Base-by-base conservation (phyloP, 2,113 vertebrate genomes). In the Prolemur simus region DNA sequence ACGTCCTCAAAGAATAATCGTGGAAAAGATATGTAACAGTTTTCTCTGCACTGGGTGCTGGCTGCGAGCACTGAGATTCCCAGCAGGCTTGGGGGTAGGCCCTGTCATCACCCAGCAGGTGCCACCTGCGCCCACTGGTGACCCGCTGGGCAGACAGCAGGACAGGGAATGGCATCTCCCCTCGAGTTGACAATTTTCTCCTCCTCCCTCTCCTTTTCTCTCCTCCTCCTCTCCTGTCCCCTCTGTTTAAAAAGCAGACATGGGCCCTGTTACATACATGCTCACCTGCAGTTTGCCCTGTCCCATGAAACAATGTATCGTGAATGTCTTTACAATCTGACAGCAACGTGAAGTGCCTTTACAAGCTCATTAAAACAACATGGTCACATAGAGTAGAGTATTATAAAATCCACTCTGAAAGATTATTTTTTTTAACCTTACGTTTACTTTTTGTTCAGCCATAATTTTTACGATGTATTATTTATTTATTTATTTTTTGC, bases 191-290 rank as follows among this genome's bases (percentile, higher is more conserved):
- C 20, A 8, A 47, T 8, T 18, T 27, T 37, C 23, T 58, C 63
- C 27, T 10, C 32, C 8, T 29, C 23, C 1, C 9, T 29, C 25
- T 29, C 25, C 13, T 45, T 15, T 14, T 20, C 25, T 39, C 21
- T 34, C 34, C 5, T 27, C 25, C 6, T 8, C 60, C 17, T 47
- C 47, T 34, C 17, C 14, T 27, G 34, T 6, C 64, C 20, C 60
- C 56, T 93, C 37, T 21, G 29, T n/a, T 91, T 87, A 32, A 54
- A 88, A 91, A n/a, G 74, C 25, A 74, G 80, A 58, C 1, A 0
- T 32, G 9, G 20, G 21, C 47, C 0, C 0, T 18, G 3, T 52
- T 17, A 69, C 2, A 6, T 2, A 18, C 42, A n/a, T 1, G 2
- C 6, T 73, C 8, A 8, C 0, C 45, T 14, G 5, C 9, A 1